Percentiles rank a stretch among this genome's conserved stretches.
phyloP scores from a whole-genome alignment of 2,113 vertebrate genomes.

The Lucifuga dentata region DNA sequence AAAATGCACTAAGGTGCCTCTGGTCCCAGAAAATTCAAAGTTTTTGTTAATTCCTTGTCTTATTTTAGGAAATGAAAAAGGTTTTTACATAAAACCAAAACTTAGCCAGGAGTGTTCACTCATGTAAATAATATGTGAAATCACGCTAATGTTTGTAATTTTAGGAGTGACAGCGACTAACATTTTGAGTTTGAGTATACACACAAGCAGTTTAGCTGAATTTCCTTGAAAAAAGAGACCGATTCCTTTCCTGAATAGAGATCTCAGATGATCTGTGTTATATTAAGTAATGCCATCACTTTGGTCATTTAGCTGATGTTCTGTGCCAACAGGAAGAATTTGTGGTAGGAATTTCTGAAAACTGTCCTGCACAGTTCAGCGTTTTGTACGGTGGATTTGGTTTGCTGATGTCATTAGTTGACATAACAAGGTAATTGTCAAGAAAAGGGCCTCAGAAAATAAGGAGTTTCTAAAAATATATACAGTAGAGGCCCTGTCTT shows the following conservation, averaged over 20 bases:
- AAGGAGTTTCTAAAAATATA: slow-evolving; percentile 33
- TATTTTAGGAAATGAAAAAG: too few relatives aligned
- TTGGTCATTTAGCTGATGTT: slow-evolving; percentile 24
- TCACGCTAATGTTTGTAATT: too few relatives aligned
- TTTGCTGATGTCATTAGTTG: slow-evolving; percentile 27
- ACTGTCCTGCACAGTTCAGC: background rate
- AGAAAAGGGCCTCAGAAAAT: background rate
- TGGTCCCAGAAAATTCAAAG: too few relatives aligned
- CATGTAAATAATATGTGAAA: too few relatives aligned
- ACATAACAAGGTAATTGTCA: slow-evolving; percentile 4
- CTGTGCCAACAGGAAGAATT: slow-evolving; percentile 11
- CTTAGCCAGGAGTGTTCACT: too few relatives aligned
- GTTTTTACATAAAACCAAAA: too few relatives aligned
- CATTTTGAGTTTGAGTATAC: background rate
- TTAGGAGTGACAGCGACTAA: background rate
- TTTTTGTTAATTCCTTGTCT: too few relatives aligned
- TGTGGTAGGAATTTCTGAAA: slow-evolving; percentile 17
- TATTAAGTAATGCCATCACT: background rate
- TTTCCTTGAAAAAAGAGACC: background rate
- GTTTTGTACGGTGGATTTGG: slow-evolving; percentile 28
- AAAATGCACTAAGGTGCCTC: too few relatives aligned
- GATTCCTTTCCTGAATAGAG: slow-evolving; percentile 26
- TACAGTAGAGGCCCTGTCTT: slow-evolving; percentile 3
- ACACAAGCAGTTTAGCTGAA: background rate
- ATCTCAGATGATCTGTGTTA: slow-evolving; percentile 39